phyloP scores from a whole-genome alignment of 2,797 vertebrate species.

The Cirrhinus mrigala region DNA sequence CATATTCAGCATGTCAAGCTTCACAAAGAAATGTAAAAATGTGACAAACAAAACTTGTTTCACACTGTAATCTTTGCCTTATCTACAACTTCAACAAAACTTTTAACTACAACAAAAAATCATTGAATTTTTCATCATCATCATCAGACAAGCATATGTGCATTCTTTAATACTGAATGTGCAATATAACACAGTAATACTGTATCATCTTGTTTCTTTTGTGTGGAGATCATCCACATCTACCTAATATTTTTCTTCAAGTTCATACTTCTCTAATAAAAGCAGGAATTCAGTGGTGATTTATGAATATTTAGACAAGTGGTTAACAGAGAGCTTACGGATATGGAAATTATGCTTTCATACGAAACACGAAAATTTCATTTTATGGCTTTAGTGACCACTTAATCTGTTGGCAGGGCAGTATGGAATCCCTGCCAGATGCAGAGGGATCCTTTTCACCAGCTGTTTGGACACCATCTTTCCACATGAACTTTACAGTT shows the following conservation, averaged over 20 bases:
- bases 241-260: slow-evolving; percentile 71
- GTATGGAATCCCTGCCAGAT: slow-evolving; percentile 56
- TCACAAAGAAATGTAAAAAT: no score
- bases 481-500: slow-evolving; percentile 72
- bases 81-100: background rate
- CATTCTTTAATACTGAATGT: background rate
- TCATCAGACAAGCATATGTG: background rate
- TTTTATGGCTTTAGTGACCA: slow-evolving; percentile 71
- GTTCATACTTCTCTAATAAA: slow-evolving; percentile 73
- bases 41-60: no score
- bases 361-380: slow-evolving; percentile 74
- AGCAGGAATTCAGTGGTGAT: slow-evolving; percentile 83
- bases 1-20: no score
- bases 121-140: background rate
- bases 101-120: no score
- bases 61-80: background rate
- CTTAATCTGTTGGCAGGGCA: slow-evolving; percentile 75
- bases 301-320: slow-evolving; percentile 92
- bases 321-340: slow-evolving; percentile 80
- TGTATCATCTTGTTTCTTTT: background rate
- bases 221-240: background rate
- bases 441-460: slow-evolving; percentile 70
- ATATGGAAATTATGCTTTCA: slow-evolving; percentile 77
- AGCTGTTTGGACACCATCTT: slow-evolving; percentile 69
- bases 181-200: background rate